Evolutionary conservation across 1,140 invertebrate genomes (phyloP).

Genomic region (Caenorhabditis briggsae): DNA sequence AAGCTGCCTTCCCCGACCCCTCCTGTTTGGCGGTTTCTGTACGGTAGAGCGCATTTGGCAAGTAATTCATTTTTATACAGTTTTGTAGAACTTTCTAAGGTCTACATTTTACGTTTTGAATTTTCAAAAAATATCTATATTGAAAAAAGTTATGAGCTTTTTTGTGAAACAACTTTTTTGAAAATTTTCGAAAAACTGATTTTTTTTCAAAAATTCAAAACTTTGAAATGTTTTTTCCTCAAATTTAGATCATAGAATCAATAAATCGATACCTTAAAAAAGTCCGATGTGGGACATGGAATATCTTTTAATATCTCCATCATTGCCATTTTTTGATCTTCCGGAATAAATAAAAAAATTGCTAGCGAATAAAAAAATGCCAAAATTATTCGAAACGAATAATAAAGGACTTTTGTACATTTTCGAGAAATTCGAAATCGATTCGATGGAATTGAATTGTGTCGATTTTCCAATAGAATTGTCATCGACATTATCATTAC

Average conservation of each 20-base stretch:
- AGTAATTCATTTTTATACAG: no score
- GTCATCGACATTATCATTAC: constrained; percentile 45
- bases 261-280: background rate
- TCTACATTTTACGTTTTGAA: no score
- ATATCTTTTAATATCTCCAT: background rate
- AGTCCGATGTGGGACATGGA: background rate
- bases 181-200: no score
- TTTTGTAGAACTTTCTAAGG: no score
- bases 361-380: background rate
- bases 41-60: no score
- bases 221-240: background rate
- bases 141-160: no score
- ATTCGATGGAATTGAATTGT: constrained; percentile 29
- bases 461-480: constrained; percentile 22
- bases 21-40: no score
- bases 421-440: constrained; percentile 16
- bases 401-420: background rate
- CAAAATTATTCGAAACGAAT: background rate
- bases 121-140: no score
- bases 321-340: background rate
- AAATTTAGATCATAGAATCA: background rate
- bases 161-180: no score
- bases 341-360: background rate
- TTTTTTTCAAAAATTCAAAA: no score
- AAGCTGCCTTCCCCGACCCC: no score